A percentile compares a stretch with the other conserved stretches of the same genome.
Evolutionary conservation across 2,797 vertebrate genomes (phyloP).

Genomic region (Uromys caudimaculatus): DNA sequence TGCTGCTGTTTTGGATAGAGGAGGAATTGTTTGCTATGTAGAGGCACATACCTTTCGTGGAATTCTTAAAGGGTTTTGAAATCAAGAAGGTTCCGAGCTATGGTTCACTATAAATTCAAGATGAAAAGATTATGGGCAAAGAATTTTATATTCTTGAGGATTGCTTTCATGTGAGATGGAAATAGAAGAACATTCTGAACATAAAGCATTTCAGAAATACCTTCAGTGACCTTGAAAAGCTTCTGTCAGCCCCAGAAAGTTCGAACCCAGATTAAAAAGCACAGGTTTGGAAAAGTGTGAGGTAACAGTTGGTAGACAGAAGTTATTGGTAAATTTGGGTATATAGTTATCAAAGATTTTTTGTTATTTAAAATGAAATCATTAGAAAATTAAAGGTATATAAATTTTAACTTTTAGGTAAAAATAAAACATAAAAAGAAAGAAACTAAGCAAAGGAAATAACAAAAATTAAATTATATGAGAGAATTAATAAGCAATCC

Average conservation of each 20-base stretch:
- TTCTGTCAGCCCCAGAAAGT: background rate
- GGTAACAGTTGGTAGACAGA: background rate
- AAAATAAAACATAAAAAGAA: background rate
- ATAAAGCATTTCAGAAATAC: constrained; percentile 55
- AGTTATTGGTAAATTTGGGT: background rate
- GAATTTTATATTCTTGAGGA: constrained; percentile 34
- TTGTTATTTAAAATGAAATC: background rate
- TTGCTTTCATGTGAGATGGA: constrained; percentile 37
- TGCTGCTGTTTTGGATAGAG: background rate
- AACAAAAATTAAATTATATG: background rate
- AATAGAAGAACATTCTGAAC: constrained; percentile 42
- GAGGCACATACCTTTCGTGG: background rate
- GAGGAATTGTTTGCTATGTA: background rate
- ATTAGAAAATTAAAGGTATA: background rate
- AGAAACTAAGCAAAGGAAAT: background rate
- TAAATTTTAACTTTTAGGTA: background rate
- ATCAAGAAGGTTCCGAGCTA: background rate
- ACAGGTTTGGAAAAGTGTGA: background rate
- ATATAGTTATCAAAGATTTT: background rate
- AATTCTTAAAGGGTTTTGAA: constrained; percentile 50
- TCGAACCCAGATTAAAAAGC: background rate
- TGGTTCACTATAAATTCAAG: constrained; percentile 47
- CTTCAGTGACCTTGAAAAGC: constrained; percentile 1
- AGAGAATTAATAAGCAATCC: background rate
- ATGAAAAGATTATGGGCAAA: constrained; percentile 49